phyloP scores from a whole-genome alignment of 2,888 invertebrate species.

The Andrena trimmerana region DNA sequence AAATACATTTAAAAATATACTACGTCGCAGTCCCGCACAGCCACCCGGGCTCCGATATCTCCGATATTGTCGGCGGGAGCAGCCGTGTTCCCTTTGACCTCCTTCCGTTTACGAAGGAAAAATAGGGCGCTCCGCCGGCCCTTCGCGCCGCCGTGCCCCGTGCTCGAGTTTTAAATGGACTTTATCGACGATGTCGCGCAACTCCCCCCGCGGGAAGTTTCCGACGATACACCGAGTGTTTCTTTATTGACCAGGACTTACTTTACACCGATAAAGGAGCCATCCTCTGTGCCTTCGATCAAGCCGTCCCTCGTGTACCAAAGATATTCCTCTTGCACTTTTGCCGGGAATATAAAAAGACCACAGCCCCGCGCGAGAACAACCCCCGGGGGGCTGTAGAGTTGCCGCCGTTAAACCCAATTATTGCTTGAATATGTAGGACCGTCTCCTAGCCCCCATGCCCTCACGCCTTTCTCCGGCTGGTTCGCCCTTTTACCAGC shows the following conservation, averaged over 20 bases:
- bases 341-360: background rate
- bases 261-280: background rate
- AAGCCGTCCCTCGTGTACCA: too few relatives aligned
- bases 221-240: background rate
- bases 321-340: too few relatives aligned
- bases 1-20: conserved; percentile 74
- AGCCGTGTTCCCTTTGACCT: conserved; percentile 34
- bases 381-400: background rate
- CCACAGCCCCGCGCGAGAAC: background rate
- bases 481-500: background rate
- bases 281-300: background rate
- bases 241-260: background rate
- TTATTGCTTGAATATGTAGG: conserved; percentile 46
- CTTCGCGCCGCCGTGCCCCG: background rate
- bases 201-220: background rate
- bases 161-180: background rate
- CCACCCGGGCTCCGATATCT: conserved; percentile 20
- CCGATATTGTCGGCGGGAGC: conserved; percentile 40
- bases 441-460: background rate
- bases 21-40: background rate
- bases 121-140: background rate
- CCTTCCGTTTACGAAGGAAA: conserved; percentile 19
- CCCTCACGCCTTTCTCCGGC: background rate
- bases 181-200: background rate
- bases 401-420: conserved; percentile 30